Base-by-base conservation (phyloP, 2,113 vertebrate genomes). In the Ptyas mucosa region DNA sequence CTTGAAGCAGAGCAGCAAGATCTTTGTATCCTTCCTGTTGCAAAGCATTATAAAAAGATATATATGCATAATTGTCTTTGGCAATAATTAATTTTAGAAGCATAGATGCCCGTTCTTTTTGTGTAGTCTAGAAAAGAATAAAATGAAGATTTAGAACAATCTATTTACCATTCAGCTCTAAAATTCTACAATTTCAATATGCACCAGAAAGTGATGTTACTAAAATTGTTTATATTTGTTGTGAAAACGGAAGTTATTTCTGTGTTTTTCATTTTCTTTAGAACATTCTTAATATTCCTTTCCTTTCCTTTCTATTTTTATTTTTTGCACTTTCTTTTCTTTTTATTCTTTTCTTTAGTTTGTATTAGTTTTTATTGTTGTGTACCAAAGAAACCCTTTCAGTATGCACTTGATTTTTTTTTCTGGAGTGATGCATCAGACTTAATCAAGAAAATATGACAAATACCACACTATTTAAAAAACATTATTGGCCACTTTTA, bases 11-110 rank as follows among this genome's bases (percentile, higher is more conserved):
- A 0, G 91, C 97, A 88, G 99, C 99, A 94, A 99, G 98, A 96
- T 99, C 98, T 91, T 97, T 96, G 91, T 99, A 99, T 0, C 98
- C 97, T 96, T 99, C 99, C 0, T 97, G 98, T 61, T 99, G 95
- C 0, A 99, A 95, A 43, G 99, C 98, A 54, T 99, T 99, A 96
- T 99, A 99, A 97, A 99, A 99, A 8, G 99, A 99, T 96, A 98
- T 97, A 81, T 98, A 99, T 8, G 98, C 96, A 69, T 95, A 94
- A 96, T 99, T 98, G 96, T 99, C 98, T 96, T 99, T 99, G 64
- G 90, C 95, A 93, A 99, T 98, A 94, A 99, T 97, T 81, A 98
- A 94, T 91, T 98, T 98, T 92, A 99, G 95, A 91, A 99, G 96
- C 49, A 97, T 96, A 90, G 97, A 97, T 55, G 99, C 99, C 97